Evolutionary conservation across 2,888 invertebrate species (phyloP).

Genomic region (Monopis laevigella): DNA sequence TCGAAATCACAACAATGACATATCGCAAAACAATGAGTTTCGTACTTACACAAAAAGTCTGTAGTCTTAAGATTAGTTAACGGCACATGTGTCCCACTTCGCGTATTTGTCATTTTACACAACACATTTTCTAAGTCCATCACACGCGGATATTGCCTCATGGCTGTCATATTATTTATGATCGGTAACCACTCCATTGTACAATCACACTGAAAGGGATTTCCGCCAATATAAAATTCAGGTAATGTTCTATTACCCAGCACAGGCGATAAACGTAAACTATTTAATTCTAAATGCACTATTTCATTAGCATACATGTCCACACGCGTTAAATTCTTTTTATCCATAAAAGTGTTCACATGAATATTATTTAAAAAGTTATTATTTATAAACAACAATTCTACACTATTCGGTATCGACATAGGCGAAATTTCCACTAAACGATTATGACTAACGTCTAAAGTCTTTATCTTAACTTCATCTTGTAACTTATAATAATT

Average conservation of each 20-base stretch:
- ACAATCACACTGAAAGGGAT: conserved; percentile 95
- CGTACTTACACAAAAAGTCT: conserved; percentile 92
- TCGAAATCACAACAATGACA: conserved; percentile 97
- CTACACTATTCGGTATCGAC: conserved; percentile 88
- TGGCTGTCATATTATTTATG: conserved; percentile 85
- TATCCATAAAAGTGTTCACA: conserved; percentile 87
- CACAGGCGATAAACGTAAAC: conserved; percentile 80
- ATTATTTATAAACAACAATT: conserved; percentile 88
- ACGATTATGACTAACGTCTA: conserved; percentile 91
- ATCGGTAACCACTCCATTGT: conserved; percentile 95
- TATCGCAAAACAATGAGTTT: conserved; percentile 91
- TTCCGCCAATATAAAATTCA: conserved; percentile 90
- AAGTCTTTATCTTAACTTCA: conserved; percentile 81
- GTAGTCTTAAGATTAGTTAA: conserved; percentile 80
- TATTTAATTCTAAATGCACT: conserved; percentile 82
- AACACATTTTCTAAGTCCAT: conserved; percentile 90
- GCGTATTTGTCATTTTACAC: conserved; percentile 86
- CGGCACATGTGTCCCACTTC: conserved; percentile 82
- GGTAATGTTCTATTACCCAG: conserved; percentile 79
- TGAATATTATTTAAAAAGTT: conserved; percentile 84
- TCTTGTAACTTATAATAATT: conserved; percentile 90
- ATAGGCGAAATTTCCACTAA: conserved; percentile 84
- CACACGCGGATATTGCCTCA: conserved; percentile 85
- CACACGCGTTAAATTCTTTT: conserved; percentile 84
- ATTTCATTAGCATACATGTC: conserved; percentile 91